phyloP scores from a whole-genome alignment of 2,113 vertebrate species.

The Dendrocopos noguchii region DNA sequence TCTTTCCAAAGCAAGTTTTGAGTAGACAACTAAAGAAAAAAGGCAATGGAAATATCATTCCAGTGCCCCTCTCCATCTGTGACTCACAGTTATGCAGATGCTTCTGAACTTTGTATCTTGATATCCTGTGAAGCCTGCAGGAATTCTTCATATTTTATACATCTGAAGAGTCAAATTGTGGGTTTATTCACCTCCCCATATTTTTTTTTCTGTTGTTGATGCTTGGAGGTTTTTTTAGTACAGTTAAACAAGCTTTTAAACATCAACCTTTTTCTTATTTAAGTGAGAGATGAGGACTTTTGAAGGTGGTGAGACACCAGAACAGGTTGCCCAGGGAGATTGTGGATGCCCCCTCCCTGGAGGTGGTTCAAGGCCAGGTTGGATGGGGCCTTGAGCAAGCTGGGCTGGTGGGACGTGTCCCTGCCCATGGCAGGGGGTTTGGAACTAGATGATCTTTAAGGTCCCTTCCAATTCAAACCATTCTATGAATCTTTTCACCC shows the following conservation, averaged over 20 bases:
- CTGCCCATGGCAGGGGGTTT: no score
- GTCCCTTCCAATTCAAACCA: no score
- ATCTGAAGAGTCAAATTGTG: neutral
- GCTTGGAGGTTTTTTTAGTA: neutral
- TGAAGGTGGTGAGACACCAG: no score
- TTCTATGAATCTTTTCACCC: neutral
- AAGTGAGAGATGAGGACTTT: neutral
- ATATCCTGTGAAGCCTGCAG: neutral
- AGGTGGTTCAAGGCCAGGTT: no score
- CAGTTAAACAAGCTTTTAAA: neutral
- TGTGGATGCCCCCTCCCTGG: no score
- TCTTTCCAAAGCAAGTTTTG: neutral
- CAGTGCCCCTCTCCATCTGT: neutral
- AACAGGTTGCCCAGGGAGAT: no score
- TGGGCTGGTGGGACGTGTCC: no score
- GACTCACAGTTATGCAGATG: neutral
- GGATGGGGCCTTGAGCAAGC: no score
- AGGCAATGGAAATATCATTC: neutral
- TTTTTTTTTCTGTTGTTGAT: neutral
- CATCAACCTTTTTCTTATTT: neutral
- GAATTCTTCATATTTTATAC: conserved; percentile 15
- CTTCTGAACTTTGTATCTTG: neutral
- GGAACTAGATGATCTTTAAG: no score
- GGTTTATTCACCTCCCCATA: no score
- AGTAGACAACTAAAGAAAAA: neutral